phyloP scores from a whole-genome alignment of 1,140 invertebrate genomes.

The Oncopodura yosiiana region DNA sequence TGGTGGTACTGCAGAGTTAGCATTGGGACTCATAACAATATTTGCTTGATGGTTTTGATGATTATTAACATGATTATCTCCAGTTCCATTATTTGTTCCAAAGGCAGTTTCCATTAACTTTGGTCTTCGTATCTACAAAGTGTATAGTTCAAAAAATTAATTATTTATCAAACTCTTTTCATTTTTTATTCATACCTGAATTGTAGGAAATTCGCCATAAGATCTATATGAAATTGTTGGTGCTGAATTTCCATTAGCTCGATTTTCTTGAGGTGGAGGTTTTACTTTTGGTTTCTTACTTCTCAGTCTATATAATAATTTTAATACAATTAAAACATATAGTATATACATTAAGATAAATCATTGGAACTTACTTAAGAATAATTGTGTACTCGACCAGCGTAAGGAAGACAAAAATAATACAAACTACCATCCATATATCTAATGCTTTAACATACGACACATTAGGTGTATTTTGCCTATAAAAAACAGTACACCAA shows the following conservation, averaged over 20 bases:
- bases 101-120: conserved; percentile 15
- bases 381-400: conserved; percentile 62
- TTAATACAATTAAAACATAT: not conserved
- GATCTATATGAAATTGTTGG: conserved; percentile 18
- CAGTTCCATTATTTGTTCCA: not conserved
- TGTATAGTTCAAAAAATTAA: not conserved
- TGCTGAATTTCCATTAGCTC: conserved; percentile 11
- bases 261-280: not conserved
- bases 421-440: conserved; percentile 61
- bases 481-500: conserved; percentile 18
- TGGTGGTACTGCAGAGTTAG: not conserved
- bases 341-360: not conserved
- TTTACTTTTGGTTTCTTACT: conserved; percentile 20
- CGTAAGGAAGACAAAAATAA: conserved; percentile 60
- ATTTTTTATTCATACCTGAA: conserved; percentile 13
- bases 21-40: not conserved
- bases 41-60: not conserved
- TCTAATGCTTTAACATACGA: conserved; percentile 58
- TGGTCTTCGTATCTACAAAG: conserved; percentile 11
- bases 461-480: conserved; percentile 50
- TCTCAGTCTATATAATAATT: conserved; percentile 9
- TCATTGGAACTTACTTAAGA: conserved; percentile 36
- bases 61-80: not conserved
- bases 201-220: conserved; percentile 24
- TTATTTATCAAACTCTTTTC: not conserved